These are phyloP conservation scores for Enteromius paludinosus DNA, from an alignment of 2,797 vertebrate species.

Conservation along the genomic window DNA sequence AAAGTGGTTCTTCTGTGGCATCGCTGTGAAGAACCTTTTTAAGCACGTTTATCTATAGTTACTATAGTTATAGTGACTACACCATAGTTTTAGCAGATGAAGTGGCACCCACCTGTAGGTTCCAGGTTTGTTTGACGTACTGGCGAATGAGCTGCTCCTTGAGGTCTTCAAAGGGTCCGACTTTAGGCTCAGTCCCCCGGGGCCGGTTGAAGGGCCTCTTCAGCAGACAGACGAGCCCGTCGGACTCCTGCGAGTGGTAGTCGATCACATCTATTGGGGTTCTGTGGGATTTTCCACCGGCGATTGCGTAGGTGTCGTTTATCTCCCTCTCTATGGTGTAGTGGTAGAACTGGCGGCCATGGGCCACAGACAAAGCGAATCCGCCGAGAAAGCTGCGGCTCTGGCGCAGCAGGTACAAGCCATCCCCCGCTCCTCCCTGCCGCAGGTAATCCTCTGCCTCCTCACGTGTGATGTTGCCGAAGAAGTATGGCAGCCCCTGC, in stretches of 20 bases:
- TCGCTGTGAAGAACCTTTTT: too few species aligned
- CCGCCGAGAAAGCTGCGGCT: slow-evolving; percentile 94
- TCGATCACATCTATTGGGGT: slow-evolving; percentile 87
- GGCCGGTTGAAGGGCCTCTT: slow-evolving; percentile 88
- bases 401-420: slow-evolving; percentile 88
- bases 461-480: slow-evolving; percentile 94
- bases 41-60: background rate
- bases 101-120: slow-evolving; percentile 83
- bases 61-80: too few species aligned
- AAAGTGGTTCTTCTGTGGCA: too few species aligned
- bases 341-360: slow-evolving; percentile 84
- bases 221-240: slow-evolving; percentile 90
- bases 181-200: slow-evolving; percentile 88
- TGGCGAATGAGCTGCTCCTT: slow-evolving; percentile 94
- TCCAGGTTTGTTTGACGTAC: slow-evolving; percentile 94
- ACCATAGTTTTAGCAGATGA: background rate
- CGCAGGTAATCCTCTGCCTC: slow-evolving; percentile 89
- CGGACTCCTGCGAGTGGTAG: slow-evolving; percentile 88
- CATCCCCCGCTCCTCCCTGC: slow-evolving; percentile 79
- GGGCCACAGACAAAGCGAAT: slow-evolving; percentile 88
- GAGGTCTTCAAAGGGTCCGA: slow-evolving; percentile 92
- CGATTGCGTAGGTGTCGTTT: slow-evolving; percentile 88
- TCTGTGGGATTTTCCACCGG: slow-evolving; percentile 87
- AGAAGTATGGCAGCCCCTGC: slow-evolving; percentile 87
- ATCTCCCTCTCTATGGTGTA: slow-evolving; percentile 93